Evolutionary conservation across 2,888 invertebrate genomes (phyloP), one percentile per base, ranked within the genome.

Genomic region (Nezara viridula): DNA sequence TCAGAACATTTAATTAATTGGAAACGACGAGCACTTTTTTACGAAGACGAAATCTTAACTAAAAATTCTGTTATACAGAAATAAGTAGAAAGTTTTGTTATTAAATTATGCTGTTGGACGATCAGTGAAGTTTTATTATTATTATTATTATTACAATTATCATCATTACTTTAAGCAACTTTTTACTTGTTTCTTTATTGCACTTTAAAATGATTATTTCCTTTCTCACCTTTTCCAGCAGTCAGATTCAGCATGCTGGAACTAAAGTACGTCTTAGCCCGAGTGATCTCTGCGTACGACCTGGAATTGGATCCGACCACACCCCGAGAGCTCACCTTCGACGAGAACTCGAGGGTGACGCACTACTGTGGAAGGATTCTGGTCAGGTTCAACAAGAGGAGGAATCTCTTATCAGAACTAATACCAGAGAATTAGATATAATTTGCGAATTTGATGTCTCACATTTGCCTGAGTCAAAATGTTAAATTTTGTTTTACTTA

Each of bases 221-320:
- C 14, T 60, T n/a, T n/a, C n/a, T 16, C 16, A 40, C 21, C 24
- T 49, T n/a, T 86, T 86, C 24, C 21, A 86, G 86, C 86, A 0
- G 50, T 86, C 10, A 49, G 86, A 50, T 86, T 86, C 52, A 86
- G 86, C 21, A 86, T 50, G 86, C 14, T 86, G 37, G 86, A 86
- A 47, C 49, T 86, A 2, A 52, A 86, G 50, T 86, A 86, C 37
- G 27, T 86, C 1, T 21, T 86, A 19, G 49, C 50, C 10, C 47
- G 86, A 32, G 32, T 86, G 50, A 52, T 86, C 27, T 52, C 49
- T 0, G 32, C 27, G 1, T 86, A 86, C 12, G 86, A 86, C 37
- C 9, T 86, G 3, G 10, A 86, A 2, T 32, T 86, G 44, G 52
- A 50, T 10, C 86, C 50, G 5, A 5, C 27, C 50, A 86, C 50